A percentile compares a stretch with the other conserved stretches of the same genome.
phyloP scores from a whole-genome alignment of 2,888 invertebrate species.

The Lepetodrilus schrolli region DNA sequence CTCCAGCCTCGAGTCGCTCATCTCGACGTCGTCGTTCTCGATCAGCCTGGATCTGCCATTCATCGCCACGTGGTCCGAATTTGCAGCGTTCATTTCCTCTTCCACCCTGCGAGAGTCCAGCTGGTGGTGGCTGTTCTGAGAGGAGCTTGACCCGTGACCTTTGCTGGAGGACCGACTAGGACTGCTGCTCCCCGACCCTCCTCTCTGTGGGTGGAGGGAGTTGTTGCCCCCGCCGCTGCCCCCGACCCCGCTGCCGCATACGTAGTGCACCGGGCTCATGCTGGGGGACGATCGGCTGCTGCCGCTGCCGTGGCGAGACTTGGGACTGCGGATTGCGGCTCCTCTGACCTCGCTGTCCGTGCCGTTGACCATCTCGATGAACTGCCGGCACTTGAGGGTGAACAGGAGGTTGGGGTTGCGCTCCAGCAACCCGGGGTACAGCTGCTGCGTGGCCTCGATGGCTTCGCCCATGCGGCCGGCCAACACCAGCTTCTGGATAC shows the following conservation, averaged over 20 bases:
- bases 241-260: conserved; percentile 29
- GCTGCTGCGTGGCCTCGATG: conserved; percentile 88
- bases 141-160: conserved; percentile 44
- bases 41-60: conserved; percentile 61
- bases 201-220: conserved; percentile 33
- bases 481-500: conserved; percentile 92
- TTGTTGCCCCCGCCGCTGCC: too few species aligned
- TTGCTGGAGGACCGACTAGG: conserved; percentile 60
- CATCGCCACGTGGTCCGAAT: conserved; percentile 52
- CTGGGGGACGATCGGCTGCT: conserved; percentile 70
- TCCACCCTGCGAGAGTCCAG: conserved; percentile 45
- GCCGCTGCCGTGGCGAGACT: conserved; percentile 70
- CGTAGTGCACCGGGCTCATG: conserved; percentile 72
- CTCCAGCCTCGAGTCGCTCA: conserved; percentile 63
- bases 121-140: conserved; percentile 38
- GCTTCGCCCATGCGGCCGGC: conserved; percentile 96
- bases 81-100: conserved; percentile 68
- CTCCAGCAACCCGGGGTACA: conserved; percentile 95
- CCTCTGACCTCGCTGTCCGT: conserved; percentile 78
- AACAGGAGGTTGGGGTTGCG: conserved; percentile 92
- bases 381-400: conserved; percentile 97
- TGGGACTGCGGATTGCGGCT: conserved; percentile 75
- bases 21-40: conserved; percentile 66
- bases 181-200: conserved; percentile 60
- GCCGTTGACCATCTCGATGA: conserved; percentile 93